Conservation (phyloP, 2,888 invertebrate genomes). For the Parelbella ahira region DNA sequence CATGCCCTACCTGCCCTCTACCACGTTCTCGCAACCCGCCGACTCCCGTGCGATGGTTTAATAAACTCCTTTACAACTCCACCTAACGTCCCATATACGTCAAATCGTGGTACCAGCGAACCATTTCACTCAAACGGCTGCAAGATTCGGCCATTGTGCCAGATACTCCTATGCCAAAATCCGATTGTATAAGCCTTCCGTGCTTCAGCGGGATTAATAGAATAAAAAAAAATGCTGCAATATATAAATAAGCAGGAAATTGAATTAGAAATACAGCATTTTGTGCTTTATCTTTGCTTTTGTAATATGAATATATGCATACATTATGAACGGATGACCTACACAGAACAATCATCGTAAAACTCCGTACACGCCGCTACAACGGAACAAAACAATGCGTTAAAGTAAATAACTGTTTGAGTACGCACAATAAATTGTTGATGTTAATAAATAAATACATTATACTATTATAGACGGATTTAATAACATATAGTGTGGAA, state of each 20-base stretch:
- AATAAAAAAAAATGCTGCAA: slow-evolving; percentile 52
- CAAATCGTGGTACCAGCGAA: slow-evolving; percentile 51
- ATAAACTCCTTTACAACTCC: slow-evolving; percentile 19
- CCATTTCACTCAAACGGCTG: slow-evolving; percentile 73
- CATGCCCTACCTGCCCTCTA: slow-evolving; percentile 78
- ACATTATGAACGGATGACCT: slow-evolving; percentile 26
- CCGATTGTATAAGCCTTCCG: slow-evolving; percentile 66
- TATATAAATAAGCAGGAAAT: slow-evolving; percentile 53
- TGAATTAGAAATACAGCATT: slow-evolving; percentile 44
- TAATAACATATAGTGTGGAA: no score
- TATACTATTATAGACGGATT: no score
- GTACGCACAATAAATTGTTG: no score
- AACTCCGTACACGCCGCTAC: slow-evolving; percentile 9
- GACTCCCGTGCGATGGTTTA: slow-evolving; percentile 41
- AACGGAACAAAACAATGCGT: slow-evolving; percentile 11
- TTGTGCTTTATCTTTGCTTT: slow-evolving; percentile 39
- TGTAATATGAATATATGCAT: slow-evolving; percentile 28
- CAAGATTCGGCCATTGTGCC: slow-evolving; percentile 71
- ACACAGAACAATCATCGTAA: slow-evolving; percentile 25
- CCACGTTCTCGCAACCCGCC: slow-evolving; percentile 54
- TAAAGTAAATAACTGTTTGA: slow-evolving; percentile 8
- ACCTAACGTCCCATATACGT: slow-evolving; percentile 24
- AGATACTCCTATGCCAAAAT: slow-evolving; percentile 69
- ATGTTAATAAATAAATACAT: no score
- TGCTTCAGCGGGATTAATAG: slow-evolving; percentile 56